phyloP scores from a whole-genome alignment of 2,797 vertebrate species.

The Pipistrellus pygmaeus region DNA sequence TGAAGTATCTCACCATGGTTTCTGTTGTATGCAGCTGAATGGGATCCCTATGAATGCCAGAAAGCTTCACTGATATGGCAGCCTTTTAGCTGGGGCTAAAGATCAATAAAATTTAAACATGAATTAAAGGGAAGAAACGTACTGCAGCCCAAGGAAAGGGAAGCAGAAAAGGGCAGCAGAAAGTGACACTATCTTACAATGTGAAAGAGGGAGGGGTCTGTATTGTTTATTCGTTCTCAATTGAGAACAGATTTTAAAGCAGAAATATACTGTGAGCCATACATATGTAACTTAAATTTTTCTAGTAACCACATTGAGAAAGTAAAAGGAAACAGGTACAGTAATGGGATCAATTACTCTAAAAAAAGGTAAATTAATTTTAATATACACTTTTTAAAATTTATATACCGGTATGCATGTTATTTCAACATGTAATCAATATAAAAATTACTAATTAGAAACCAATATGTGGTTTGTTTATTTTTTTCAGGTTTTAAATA shows the following conservation, averaged over 20 bases:
- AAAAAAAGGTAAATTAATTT: not conserved
- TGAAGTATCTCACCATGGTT: not conserved
- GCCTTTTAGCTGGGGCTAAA: not conserved
- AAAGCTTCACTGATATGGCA: not conserved
- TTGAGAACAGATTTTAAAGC: conserved; percentile 40
- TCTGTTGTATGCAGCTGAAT: not conserved
- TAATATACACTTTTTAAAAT: not conserved
- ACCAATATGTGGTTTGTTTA: not conserved
- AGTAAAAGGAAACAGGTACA: not conserved
- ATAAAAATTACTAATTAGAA: conserved; percentile 32
- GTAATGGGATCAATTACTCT: not conserved
- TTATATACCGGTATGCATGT: not conserved
- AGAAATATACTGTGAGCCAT: not conserved
- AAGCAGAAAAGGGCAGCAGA: not conserved
- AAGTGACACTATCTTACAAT: not conserved
- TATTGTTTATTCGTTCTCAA: not conserved
- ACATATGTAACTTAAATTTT: not conserved
- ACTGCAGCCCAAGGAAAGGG: not conserved
- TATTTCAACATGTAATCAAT: not conserved
- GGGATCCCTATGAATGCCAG: not conserved
- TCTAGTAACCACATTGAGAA: not conserved
- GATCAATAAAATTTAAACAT: not conserved
- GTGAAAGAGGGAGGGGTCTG: not conserved
- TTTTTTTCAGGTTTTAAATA: conserved; percentile 25
- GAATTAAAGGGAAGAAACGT: not conserved